phyloP scores from a whole-genome alignment of 2,888 invertebrate genomes.

The Sminthurinus aureus region DNA sequence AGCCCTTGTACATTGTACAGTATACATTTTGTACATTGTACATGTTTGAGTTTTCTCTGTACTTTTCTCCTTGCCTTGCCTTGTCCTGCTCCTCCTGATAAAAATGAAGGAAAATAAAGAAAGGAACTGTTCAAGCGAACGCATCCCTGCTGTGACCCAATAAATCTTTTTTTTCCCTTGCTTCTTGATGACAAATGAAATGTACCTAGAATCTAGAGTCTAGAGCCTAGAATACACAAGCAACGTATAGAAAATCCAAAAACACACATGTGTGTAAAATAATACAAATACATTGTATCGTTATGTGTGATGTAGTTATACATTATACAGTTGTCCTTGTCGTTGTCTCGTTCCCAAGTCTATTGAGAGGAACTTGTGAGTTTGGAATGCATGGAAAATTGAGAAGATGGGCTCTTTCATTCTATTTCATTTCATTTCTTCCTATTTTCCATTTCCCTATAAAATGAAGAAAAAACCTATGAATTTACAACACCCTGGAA shows the following conservation, averaged over 20 bases:
- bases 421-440: not conserved
- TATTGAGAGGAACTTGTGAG: too few species aligned
- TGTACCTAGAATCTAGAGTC: conserved; percentile 2
- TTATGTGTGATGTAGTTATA: too few species aligned
- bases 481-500: not conserved
- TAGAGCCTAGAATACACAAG: not conserved
- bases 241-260: not conserved
- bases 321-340: too few species aligned
- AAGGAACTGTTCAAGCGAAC: conserved; percentile 44
- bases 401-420: not conserved
- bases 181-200: conserved; percentile 49
- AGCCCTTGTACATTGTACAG: not conserved
- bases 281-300: not conserved
- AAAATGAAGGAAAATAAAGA: conserved; percentile 21
- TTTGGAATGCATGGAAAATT: not conserved
- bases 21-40: too few species aligned
- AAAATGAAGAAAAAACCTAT: not conserved
- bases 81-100: conserved; percentile 8
- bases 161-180: conserved; percentile 45
- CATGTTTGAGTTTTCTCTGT: not conserved
- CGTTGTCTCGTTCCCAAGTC: too few species aligned
- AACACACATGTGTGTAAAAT: not conserved
- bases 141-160: conserved; percentile 48
- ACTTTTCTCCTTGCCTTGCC: not conserved
- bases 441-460: not conserved